These are phyloP conservation scores for Gymnoscopelus braueri DNA, from an alignment of 2,797 vertebrate species.

Conservation along the genomic window DNA sequence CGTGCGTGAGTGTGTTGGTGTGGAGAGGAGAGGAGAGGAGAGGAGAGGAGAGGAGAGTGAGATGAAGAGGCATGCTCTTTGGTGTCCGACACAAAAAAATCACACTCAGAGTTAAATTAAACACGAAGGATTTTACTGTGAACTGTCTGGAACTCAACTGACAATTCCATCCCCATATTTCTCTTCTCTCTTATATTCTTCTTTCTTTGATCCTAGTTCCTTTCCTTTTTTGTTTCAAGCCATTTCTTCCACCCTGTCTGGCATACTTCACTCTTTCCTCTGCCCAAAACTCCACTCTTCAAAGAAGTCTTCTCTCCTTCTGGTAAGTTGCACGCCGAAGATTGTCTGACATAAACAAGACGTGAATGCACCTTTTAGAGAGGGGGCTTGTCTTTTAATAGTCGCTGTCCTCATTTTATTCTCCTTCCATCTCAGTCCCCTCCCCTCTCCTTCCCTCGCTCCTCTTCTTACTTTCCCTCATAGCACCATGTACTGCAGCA, in stretches of 20 bases:
- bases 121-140: no score
- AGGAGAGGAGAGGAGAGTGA: background rate
- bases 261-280: conserved; percentile 18
- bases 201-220: conserved; percentile 44
- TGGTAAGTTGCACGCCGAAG: conserved; percentile 32
- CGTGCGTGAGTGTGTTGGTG: no score
- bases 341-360: conserved; percentile 68
- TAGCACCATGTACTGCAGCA: conserved; percentile 68
- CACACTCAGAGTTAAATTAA: no score
- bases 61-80: conserved; percentile 29
- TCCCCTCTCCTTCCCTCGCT: conserved; percentile 30
- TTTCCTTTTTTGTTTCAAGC: conserved; percentile 22
- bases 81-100: conserved; percentile 18
- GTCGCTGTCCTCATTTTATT: conserved; percentile 64
- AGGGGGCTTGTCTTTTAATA: conserved; percentile 63
- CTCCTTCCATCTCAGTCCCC: conserved; percentile 40
- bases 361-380: conserved; percentile 33
- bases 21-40: background rate
- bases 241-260: conserved; percentile 6
- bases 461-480: conserved; percentile 50
- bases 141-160: conserved; percentile 14
- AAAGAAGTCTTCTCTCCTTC: conserved; percentile 45
- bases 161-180: conserved; percentile 48
- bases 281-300: background rate
- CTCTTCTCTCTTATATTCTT: conserved; percentile 53